Evolutionary conservation across 2,113 vertebrate genomes (phyloP), one percentile per base, ranked within the genome.

Genomic region (Saimiri boliviensis): DNA sequence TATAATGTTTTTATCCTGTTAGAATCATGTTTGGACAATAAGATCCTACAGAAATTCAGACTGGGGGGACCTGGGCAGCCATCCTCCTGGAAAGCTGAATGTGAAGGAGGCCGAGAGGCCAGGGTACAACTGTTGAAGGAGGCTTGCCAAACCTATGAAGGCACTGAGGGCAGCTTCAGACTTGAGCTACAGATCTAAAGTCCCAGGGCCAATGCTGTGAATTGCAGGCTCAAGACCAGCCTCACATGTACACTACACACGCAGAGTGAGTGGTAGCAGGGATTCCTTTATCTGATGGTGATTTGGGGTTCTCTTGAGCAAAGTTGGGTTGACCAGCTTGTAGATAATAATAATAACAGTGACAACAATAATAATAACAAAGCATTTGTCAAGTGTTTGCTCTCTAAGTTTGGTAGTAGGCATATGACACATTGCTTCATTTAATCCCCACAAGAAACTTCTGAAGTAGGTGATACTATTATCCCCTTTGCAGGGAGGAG

Each of bases 71-170:
- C 21, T 81, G 40, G 45, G 52, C 35, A 32, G n/a, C 68, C 25
- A 63, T 49, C 35, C 11, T 86, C 11, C 52, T 76, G 30, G 32
- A 32, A 56, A 74, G 13, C 42, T 20, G 68, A 25, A 40, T 8
- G 7, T 63, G 16, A 94, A 32, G 19, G 37, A 60, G 10, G 56
- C 54, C 1, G 11, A 91, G 86, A 81, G 16, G 30, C 16, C 13
- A 0, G 6, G 0, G 11, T 35, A 68, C 30, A 66, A 1, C 10
- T 42, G 42, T 17, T 8, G 1, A 30, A 27, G 52, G 21, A 76
- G 79, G 47, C 23, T 47, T 71, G 82, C 8, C 40, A 58, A 49
- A 23, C 5, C 52, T 23, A 27, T 37, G n/a, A 68, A 37, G 74
- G 42, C 66, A 40, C 17, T 8, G 20, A 94, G 54, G 54, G 68